Percentiles rank a stretch among this genome's conserved stretches.
Evolutionary conservation across 92 coral and sea anemone genomes (phyloP).

Genomic region (Montipora capitata): DNA sequence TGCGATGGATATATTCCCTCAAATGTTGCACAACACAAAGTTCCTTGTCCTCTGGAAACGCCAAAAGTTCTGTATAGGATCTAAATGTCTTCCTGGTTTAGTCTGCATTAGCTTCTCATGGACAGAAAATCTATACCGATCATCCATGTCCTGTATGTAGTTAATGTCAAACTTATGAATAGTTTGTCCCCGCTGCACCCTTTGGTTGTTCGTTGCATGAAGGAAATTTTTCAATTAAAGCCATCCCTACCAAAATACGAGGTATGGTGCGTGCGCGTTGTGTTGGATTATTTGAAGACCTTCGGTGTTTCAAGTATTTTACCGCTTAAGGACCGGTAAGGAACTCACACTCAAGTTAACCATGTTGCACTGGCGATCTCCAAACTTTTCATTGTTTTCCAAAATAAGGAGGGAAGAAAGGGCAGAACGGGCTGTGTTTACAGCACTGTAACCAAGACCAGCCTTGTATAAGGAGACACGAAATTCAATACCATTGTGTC

Average conservation of each 20-base stretch:
- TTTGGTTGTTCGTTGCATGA: conserved; percentile 53
- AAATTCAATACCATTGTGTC: conserved; percentile 40
- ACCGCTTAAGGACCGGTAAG: conserved; percentile 30
- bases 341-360: conserved; percentile 56
- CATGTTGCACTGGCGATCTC: conserved; percentile 29
- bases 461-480: conserved; percentile 11
- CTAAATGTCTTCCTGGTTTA: conserved; percentile 60
- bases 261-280: no score
- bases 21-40: conserved; percentile 36
- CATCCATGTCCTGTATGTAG: conserved; percentile 34
- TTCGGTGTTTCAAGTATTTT: conserved; percentile 31
- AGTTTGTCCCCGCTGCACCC: conserved; percentile 40
- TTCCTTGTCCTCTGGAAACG: neutral
- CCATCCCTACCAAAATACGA: conserved; percentile 69
- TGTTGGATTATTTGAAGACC: no score
- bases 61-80: neutral
- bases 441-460: conserved; percentile 62
- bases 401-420: conserved; percentile 33
- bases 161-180: neutral
- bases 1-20: conserved; percentile 14
- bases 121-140: conserved; percentile 41
- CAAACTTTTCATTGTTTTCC: conserved; percentile 1
- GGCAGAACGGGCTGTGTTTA: conserved; percentile 69
- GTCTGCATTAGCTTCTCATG: conserved; percentile 49
- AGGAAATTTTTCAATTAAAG: conserved; percentile 63